Evolutionary conservation across 2,113 vertebrate genomes (phyloP).

Genomic region (Lepus timidus): DNA sequence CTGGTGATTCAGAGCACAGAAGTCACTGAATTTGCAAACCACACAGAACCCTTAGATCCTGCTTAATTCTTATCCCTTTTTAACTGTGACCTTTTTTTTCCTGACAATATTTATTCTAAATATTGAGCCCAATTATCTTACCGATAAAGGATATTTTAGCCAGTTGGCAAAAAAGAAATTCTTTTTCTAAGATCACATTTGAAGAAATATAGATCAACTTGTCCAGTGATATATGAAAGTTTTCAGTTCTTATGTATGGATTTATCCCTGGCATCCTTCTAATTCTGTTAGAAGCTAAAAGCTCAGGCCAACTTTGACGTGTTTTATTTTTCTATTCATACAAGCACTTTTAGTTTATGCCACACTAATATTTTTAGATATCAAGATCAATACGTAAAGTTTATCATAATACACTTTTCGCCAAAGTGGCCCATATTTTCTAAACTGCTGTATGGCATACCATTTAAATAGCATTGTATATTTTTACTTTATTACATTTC

Average conservation of each 20-base stretch:
- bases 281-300: neutral
- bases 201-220: neutral
- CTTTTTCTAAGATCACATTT: neutral
- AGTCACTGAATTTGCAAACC: neutral
- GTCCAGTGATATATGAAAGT: neutral
- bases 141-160: neutral
- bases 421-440: conserved; percentile 11
- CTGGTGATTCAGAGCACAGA: neutral
- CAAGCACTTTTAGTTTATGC: neutral
- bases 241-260: neutral
- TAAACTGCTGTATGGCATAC: neutral
- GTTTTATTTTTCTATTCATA: neutral
- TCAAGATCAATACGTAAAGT: neutral
- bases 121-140: neutral
- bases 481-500: no score
- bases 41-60: neutral
- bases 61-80: neutral
- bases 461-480: neutral
- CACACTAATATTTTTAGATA: neutral
- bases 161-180: neutral
- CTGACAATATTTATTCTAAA: neutral
- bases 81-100: neutral
- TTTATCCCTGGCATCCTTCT: neutral
- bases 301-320: neutral
- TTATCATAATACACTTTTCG: neutral